Conservation (phyloP, 2,888 invertebrate genomes). For the Hipparchia sbordonii region DNA sequence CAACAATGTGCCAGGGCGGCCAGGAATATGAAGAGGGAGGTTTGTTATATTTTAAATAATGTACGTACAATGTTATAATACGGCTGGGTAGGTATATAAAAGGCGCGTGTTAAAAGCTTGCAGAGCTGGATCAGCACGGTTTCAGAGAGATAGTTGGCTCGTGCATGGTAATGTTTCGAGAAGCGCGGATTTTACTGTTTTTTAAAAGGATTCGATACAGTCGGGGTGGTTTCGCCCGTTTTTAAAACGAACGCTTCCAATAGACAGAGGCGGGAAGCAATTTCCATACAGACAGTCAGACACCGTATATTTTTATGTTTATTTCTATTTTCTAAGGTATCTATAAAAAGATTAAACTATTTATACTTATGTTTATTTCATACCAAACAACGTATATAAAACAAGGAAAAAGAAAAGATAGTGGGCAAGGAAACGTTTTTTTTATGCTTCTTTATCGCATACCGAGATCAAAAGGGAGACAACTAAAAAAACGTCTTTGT, state of each 20-base stretch:
- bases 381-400: background rate
- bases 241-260: slow-evolving; percentile 34
- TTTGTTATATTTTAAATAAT: background rate
- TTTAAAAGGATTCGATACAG: slow-evolving; percentile 36
- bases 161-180: slow-evolving; percentile 37
- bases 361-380: background rate
- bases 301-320: background rate
- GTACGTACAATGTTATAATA: slow-evolving; percentile 28
- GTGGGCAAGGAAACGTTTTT: too few relatives aligned
- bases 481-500: too few relatives aligned
- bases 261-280: slow-evolving; percentile 30
- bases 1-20: too few relatives aligned
- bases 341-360: background rate
- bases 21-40: too few relatives aligned
- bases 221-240: slow-evolving; percentile 30
- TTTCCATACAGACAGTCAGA: slow-evolving; percentile 24
- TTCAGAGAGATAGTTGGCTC: slow-evolving; percentile 45
- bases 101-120: slow-evolving; percentile 56
- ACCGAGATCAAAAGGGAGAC: too few relatives aligned
- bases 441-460: too few relatives aligned
- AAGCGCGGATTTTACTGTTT: slow-evolving; percentile 37
- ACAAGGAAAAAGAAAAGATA: too few relatives aligned
- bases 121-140: slow-evolving; percentile 53
- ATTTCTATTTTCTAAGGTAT: slow-evolving; percentile 10
- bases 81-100: slow-evolving; percentile 45